A percentile compares a stretch with the other conserved stretches of the same genome.
phyloP scores from a whole-genome alignment of 2,797 vertebrate species.

The Microhierax caerulescens region DNA sequence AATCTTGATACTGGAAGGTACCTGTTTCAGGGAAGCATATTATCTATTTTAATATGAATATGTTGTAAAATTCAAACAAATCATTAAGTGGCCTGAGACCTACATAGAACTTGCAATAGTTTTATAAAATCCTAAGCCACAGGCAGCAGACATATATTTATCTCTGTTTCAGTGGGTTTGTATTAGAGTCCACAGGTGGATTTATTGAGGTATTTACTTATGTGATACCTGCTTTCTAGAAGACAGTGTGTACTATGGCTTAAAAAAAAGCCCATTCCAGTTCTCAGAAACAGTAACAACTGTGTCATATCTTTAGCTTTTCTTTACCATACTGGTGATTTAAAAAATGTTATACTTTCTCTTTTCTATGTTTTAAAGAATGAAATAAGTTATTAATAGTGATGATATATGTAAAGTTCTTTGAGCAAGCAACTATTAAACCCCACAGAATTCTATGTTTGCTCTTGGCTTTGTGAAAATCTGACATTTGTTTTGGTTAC shows the following conservation, averaged over 20 bases:
- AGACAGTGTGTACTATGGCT: background rate
- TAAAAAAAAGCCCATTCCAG: background rate
- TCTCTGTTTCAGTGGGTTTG: background rate
- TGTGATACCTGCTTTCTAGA: background rate
- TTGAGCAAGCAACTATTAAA: background rate
- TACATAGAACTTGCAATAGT: background rate
- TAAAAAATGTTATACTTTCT: background rate
- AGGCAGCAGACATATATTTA: background rate
- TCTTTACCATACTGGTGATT: background rate
- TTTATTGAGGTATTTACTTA: background rate
- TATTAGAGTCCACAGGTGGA: background rate
- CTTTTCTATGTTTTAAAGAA: background rate
- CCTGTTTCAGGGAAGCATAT: background rate
- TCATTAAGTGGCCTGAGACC: background rate
- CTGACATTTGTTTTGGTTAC: background rate
- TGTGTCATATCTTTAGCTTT: background rate
- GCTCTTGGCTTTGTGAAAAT: background rate
- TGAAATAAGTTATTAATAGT: background rate
- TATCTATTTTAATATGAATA: background rate
- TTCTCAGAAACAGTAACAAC: background rate
- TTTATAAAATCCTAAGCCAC: background rate
- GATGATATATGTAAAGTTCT: background rate
- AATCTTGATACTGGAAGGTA: background rate
- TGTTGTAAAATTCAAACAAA: background rate
- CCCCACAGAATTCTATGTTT: background rate